phyloP scores from a whole-genome alignment of 2,113 vertebrate genomes.

The Ivindomyrus marchei region DNA sequence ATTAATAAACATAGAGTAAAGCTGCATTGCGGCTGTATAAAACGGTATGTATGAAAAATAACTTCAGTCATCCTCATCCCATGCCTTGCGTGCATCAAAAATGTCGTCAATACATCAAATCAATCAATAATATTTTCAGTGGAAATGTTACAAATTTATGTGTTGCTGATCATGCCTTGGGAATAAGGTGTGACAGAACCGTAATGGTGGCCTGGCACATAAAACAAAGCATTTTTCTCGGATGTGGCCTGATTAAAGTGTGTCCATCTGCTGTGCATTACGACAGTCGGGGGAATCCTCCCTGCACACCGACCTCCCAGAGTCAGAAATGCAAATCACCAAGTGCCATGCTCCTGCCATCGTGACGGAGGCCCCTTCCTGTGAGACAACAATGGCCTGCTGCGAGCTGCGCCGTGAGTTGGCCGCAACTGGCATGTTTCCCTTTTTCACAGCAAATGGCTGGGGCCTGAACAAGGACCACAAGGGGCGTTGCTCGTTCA shows the following conservation, averaged over 20 bases:
- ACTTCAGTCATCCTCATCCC: not conserved
- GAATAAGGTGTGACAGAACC: not conserved
- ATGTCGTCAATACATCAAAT: not conserved
- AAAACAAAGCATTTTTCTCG: not conserved
- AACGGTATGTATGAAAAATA: not conserved
- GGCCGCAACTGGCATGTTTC: conserved; percentile 52
- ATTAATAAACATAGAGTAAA: not conserved
- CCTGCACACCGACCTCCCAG: not conserved
- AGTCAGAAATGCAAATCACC: conserved; percentile 65
- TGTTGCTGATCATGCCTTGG: not conserved
- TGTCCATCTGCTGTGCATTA: conserved; percentile 73
- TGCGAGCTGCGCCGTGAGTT: conserved; percentile 58
- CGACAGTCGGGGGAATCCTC: conserved; percentile 37
- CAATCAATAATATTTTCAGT: not conserved
- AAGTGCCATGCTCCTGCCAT: conserved; percentile 62
- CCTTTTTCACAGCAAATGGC: conserved; percentile 81
- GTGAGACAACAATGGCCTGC: conserved; percentile 72
- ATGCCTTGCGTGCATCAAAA: not conserved
- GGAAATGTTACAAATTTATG: not conserved
- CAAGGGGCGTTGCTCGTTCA: conserved; percentile 67
- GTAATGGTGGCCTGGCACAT: not conserved
- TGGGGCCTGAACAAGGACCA: conserved; percentile 68
- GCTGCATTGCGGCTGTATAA: not conserved
- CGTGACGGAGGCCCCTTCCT: conserved; percentile 66
- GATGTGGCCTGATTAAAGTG: conserved; percentile 68